phyloP scores from a whole-genome alignment of 2,113 vertebrate genomes.

The Ploceus nigricollis region DNA sequence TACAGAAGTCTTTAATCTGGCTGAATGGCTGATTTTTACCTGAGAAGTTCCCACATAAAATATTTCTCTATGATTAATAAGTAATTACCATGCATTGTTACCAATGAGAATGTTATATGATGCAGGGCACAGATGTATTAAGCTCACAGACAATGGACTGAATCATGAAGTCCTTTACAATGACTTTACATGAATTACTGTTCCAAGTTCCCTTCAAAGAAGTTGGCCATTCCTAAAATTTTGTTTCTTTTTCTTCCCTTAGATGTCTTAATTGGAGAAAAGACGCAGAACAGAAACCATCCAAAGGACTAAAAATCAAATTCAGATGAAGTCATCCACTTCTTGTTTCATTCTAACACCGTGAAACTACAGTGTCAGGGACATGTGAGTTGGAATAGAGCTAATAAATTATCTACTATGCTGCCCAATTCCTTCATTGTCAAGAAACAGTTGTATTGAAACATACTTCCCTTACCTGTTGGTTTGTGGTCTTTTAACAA shows the following conservation, averaged over 20 bases:
- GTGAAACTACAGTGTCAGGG: not conserved
- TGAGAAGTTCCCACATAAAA: not conserved
- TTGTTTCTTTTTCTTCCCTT: not conserved
- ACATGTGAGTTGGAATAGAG: not conserved
- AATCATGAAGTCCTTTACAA: not conserved
- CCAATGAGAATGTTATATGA: not conserved
- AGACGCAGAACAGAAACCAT: not conserved
- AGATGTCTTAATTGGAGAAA: not conserved
- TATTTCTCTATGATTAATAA: not conserved
- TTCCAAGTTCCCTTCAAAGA: not conserved
- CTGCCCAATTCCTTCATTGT: not conserved
- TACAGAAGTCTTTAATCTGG: not conserved
- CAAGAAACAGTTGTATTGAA: not conserved
- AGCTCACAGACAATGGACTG: not conserved
- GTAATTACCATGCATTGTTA: not conserved
- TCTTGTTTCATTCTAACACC: not conserved
- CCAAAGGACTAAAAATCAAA: not conserved
- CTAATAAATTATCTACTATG: not conserved
- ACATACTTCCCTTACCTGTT: not conserved
- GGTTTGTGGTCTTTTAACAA: not conserved
- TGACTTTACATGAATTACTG: not conserved
- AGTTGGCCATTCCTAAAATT: not conserved
- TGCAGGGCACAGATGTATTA: not conserved
- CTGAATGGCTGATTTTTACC: not conserved
- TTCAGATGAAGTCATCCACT: not conserved